Conservation (phyloP, 2,113 vertebrate genomes). For the Salvelinus namaycush region DNA sequence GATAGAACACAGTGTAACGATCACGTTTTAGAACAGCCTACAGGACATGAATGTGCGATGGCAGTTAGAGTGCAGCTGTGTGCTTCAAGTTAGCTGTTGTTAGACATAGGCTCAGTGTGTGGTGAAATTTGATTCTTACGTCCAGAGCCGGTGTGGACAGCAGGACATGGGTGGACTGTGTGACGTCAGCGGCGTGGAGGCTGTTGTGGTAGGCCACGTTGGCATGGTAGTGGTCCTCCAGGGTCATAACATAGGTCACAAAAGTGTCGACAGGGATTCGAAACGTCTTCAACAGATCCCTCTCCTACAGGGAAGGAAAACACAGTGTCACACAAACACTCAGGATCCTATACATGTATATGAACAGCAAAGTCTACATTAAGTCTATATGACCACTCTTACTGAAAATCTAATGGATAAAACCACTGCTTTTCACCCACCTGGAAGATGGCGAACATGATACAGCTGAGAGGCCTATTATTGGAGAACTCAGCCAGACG, state of each 20-base stretch:
- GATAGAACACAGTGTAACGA: constrained; percentile 1
- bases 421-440: constrained; percentile 56
- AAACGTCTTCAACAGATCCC: constrained; percentile 90
- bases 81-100: background rate
- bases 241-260: constrained; percentile 87
- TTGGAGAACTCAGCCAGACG: constrained; percentile 86
- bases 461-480: constrained; percentile 88
- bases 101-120: background rate
- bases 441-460: constrained; percentile 92
- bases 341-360: background rate
- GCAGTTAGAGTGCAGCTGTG: background rate
- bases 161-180: constrained; percentile 92
- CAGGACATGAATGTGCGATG: background rate
- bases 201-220: constrained; percentile 96
- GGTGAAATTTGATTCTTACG: constrained; percentile 67
- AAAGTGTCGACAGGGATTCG: constrained; percentile 87
- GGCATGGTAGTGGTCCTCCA: constrained; percentile 93
- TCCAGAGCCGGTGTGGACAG: constrained; percentile 89
- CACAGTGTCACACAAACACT: background rate
- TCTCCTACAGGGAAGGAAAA: constrained; percentile 73
- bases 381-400: too few species aligned
- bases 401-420: background rate
- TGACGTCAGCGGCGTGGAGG: constrained; percentile 90
- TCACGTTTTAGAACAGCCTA: background rate
- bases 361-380: too few species aligned